phyloP scores from a whole-genome alignment of 2,888 invertebrate genomes.

The Crematogaster levior region DNA sequence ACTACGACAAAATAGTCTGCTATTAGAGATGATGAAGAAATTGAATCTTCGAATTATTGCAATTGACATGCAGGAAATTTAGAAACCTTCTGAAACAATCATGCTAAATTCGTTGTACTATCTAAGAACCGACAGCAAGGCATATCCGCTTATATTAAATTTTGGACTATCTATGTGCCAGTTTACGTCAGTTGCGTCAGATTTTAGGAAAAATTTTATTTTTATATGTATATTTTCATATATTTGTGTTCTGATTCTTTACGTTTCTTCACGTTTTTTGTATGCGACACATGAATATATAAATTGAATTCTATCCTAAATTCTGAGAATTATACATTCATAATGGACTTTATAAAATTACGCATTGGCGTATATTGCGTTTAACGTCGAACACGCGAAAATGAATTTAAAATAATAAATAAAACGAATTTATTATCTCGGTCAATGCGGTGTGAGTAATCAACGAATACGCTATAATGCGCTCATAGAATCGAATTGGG shows the following conservation, averaged over 20 bases:
- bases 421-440: conserved; percentile 48
- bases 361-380: not conserved
- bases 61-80: not conserved
- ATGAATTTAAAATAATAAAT: no score
- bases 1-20: not conserved
- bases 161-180: not conserved
- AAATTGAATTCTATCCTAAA: not conserved
- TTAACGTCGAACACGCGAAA: conserved; percentile 17
- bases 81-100: not conserved
- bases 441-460: conserved; percentile 46
- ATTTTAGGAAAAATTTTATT: not conserved
- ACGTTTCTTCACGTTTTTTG: not conserved
- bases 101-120: not conserved
- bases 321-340: not conserved
- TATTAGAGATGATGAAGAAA: conserved; percentile 7
- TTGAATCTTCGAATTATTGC: not conserved
- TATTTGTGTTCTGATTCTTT: not conserved
- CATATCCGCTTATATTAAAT: not conserved
- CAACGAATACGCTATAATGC: conserved; percentile 36
- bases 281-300: not conserved
- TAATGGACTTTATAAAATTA: conserved; percentile 13
- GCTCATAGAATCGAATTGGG: not conserved
- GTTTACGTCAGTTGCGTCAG: not conserved
- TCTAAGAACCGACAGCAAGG: not conserved
- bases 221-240: not conserved